Base-by-base conservation (phyloP, 2,888 invertebrate genomes). In the Quadroppia sp. region DNA sequence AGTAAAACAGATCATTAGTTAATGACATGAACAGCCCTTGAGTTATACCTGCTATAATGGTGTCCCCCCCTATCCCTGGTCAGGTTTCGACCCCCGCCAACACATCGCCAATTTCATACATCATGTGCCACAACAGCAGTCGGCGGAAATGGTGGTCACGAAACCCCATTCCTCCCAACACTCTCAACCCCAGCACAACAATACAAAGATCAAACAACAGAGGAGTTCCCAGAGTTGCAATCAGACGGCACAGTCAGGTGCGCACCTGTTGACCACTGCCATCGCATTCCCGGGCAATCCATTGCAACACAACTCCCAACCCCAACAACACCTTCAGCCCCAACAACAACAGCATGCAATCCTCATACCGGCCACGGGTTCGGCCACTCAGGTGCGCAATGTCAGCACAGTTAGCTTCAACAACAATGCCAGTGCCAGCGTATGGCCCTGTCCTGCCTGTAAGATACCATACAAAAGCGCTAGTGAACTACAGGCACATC, bases 391-490 rank as follows among this genome's bases (percentile, higher is more conserved):
- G 36, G 69, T 69, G 25, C 42, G 69, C 13, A 59, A 72, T 20
- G 42, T 45, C n/a, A 75, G 25, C 32, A 15, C 56, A 15, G 53
- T 50, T 15, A 53, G 73, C 11, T 36, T 30, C 23, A 74, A 42
- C 71, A 74, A 42, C 71, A 75, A 70, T 30, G n/a, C 36, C 23
- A 74, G 17, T 11, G 70, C 74, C n/a, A 72, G 67, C 28, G 71
- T 74, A 3, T 79, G 79, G 79, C 78, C 79, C 48, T 79, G 79
- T 74, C 79, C 79, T 11, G 77, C 79, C n/a, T 79, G 79, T 72
- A 79, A 79, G 73, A 77, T 79, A 71, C 78, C 78, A 20, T 79
- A 78, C 50, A 78, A 78, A 61, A 77, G 77, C 28, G 79, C 79
- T 25, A 78, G 76, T 48, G 79, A 79, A 74, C 73, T 79, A 20